phyloP scores from a whole-genome alignment of 2,797 vertebrate genomes.

The Hemitrygon akajei region DNA sequence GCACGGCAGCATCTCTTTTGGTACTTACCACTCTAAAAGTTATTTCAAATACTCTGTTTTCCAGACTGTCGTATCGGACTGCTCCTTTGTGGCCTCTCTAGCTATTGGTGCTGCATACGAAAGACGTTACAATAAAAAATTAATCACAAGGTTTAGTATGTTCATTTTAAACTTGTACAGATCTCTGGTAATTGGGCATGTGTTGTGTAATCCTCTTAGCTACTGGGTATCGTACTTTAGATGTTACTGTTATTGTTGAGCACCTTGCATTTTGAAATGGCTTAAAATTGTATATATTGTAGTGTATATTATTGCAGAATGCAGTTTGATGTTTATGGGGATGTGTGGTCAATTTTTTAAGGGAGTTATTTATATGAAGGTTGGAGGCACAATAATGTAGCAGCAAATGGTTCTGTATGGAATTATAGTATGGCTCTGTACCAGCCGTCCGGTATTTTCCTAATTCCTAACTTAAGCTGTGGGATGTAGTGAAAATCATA shows the following conservation, averaged over 20 bases:
- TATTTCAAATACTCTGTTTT: conserved; percentile 40
- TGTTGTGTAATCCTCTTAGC: neutral
- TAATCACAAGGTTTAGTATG: conserved; percentile 81
- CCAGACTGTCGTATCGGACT: conserved; percentile 97
- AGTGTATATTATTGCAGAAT: neutral
- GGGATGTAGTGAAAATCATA: too few species aligned
- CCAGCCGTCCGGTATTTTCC: neutral
- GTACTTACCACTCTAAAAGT: neutral
- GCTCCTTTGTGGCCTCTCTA: conserved; percentile 92
- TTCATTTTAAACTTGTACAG: neutral
- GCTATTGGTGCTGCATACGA: conserved; percentile 97
- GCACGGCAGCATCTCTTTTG: neutral
- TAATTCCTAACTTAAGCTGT: neutral
- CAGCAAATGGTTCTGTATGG: neutral
- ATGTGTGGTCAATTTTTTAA: neutral
- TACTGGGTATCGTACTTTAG: neutral
- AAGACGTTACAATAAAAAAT: conserved; percentile 89
- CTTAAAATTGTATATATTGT: too few species aligned
- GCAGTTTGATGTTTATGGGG: neutral
- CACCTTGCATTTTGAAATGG: neutral
- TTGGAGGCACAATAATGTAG: neutral
- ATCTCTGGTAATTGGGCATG: neutral
- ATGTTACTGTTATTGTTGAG: neutral
- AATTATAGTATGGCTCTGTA: neutral
- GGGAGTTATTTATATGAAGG: too few species aligned